Base-by-base conservation (phyloP, 1,140 invertebrate genomes). In the Tetramorium parvispinum region DNA sequence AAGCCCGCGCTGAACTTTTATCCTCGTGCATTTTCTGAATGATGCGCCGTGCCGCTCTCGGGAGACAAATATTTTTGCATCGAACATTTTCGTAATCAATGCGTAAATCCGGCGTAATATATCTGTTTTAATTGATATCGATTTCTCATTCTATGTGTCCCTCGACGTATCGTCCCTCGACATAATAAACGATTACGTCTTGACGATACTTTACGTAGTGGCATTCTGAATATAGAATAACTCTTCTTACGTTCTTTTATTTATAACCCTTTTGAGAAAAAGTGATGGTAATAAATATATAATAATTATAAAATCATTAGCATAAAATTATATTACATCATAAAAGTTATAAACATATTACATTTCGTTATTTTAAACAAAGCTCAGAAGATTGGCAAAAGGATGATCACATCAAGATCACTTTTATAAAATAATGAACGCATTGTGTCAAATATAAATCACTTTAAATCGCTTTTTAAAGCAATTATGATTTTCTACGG, bases 21-120 rank as follows among this genome's bases (percentile, higher is more conserved):
- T 83, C 68, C 79, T 73, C 79, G 55, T 75, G 68, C 68, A 83
- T 83, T 83, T 83, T 83, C 79, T 66, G 68, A 53, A 37, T 83
- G 79, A 83, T 55, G 79, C 68, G 79, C 68, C 68, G 55, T 75
- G 68, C 43, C 79, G 68, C 55, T 83, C 68, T 59, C 79, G 68
- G 68, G 55, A 83, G 79, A 73, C 79, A 83, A 83, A 83, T 83
- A 83, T 83, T 83, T 83, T 83, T 59, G 68, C 79, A 83, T 75
- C 53, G 79, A 75, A 27, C 53, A 83, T 73, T 73, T 83, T 70
- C 68, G 79, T 83, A 75, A 83, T 83, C 79, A 83, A 73, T 83
- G 53, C 37, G 78, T 59, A 43, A 83, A 61, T 43, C 68, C 24
- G 13, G 51, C 16, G 79, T 24, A 37, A 59, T 40, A 51, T 43